phyloP scores from a whole-genome alignment of 2,797 vertebrate species.

The Coregonus suidteri region DNA sequence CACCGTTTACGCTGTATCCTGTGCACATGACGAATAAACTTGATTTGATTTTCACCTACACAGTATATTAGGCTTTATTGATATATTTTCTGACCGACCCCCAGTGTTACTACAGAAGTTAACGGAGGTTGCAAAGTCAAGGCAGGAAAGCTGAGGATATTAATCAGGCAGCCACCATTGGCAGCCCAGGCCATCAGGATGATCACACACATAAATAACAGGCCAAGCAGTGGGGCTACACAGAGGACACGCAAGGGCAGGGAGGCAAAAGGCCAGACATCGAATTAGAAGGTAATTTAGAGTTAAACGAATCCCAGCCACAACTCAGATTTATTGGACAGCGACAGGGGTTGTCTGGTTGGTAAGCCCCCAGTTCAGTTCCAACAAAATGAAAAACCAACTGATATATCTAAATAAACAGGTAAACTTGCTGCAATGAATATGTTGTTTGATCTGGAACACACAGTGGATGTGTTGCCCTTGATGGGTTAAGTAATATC shows the following conservation, averaged over 20 bases:
- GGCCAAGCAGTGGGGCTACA: slow-evolving; percentile 34
- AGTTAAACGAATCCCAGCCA: slow-evolving; percentile 54
- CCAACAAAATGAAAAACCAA: slow-evolving; percentile 27
- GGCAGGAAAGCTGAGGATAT: slow-evolving; percentile 26
- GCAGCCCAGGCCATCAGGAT: slow-evolving; percentile 55
- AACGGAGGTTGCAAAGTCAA: slow-evolving; percentile 34
- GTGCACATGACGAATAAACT: background rate
- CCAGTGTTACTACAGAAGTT: slow-evolving; percentile 37
- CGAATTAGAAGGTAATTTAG: slow-evolving; percentile 61
- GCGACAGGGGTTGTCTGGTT: slow-evolving; percentile 37
- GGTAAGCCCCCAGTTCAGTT: slow-evolving; percentile 8
- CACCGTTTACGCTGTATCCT: background rate
- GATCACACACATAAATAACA: slow-evolving; percentile 69
- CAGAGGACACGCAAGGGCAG: slow-evolving; percentile 67
- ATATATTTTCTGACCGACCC: slow-evolving; percentile 17
- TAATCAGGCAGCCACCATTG: slow-evolving; percentile 55
- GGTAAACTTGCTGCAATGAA: background rate
- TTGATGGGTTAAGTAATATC: background rate
- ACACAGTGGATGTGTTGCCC: background rate
- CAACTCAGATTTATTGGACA: slow-evolving; percentile 57
- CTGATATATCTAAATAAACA: slow-evolving; percentile 7
- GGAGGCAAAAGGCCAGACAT: slow-evolving; percentile 57
- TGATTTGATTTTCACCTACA: background rate
- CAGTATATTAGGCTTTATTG: background rate
- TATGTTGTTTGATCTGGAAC: background rate